Conservation (phyloP, 2,888 invertebrate species). For the Colostygia pectinataria region DNA sequence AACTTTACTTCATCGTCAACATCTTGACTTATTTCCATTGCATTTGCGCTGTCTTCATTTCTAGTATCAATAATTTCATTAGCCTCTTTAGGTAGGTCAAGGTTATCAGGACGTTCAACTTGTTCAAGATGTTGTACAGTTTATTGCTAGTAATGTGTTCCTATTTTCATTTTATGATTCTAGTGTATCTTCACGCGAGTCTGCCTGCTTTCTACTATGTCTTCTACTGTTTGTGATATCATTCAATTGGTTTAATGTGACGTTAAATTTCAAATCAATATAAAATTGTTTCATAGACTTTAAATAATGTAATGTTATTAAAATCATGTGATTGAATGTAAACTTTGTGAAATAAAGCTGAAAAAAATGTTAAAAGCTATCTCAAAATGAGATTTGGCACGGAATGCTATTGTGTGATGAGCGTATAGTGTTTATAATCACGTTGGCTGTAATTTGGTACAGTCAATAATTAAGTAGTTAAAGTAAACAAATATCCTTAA, state of each 20-base stretch:
- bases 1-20: constrained; percentile 8
- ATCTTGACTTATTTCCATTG: neutral
- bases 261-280: neutral
- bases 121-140: constrained; percentile 30
- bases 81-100: constrained; percentile 17
- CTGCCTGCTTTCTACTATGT: constrained; percentile 34
- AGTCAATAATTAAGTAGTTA: too few relatives aligned
- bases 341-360: constrained; percentile 13
- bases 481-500: too few relatives aligned
- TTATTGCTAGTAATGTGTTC: constrained; percentile 31
- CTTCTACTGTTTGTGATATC: constrained; percentile 33
- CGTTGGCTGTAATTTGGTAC: too few relatives aligned
- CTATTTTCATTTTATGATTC: constrained; percentile 34
- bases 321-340: neutral
- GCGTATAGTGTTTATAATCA: too few relatives aligned
- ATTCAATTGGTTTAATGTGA: neutral
- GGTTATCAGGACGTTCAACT: constrained; percentile 26
- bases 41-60: neutral
- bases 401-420: too few relatives aligned
- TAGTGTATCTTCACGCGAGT: constrained; percentile 33
- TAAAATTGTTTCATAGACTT: neutral
- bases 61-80: constrained; percentile 8
- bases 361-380: neutral
- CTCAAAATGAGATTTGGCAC: neutral
- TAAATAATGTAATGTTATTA: constrained; percentile 10